Conservation (phyloP, 2,888 invertebrate genomes). For the Dynastes tityus region DNA sequence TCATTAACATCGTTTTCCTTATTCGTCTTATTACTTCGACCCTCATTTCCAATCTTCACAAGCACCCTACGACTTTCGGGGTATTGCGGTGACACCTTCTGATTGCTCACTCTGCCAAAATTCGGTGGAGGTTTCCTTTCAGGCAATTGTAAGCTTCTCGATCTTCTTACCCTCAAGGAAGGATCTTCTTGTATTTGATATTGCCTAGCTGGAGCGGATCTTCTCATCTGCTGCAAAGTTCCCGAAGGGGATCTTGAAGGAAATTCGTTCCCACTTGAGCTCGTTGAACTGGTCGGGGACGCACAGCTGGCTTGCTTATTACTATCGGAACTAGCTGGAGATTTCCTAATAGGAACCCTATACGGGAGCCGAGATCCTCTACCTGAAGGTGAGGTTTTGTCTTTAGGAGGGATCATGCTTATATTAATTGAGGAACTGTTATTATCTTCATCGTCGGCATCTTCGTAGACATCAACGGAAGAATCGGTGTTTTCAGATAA, state of each 20-base stretch:
- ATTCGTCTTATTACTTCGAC: slow-evolving; percentile 55
- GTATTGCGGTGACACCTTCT: slow-evolving; percentile 67
- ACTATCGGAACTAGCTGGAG: slow-evolving; percentile 67
- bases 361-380: slow-evolving; percentile 62
- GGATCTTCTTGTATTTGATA: slow-evolving; percentile 60
- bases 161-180: slow-evolving; percentile 70
- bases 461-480: slow-evolving; percentile 70
- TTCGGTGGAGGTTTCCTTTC: slow-evolving; percentile 68
- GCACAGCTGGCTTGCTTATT: slow-evolving; percentile 62
- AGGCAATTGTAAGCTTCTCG: slow-evolving; percentile 77
- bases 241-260: slow-evolving; percentile 62
- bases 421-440: slow-evolving; percentile 71
- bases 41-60: slow-evolving; percentile 66
- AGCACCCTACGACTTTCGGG: slow-evolving; percentile 67
- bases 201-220: slow-evolving; percentile 58
- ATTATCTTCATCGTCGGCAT: slow-evolving; percentile 72
- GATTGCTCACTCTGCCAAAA: slow-evolving; percentile 35
- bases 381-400: slow-evolving; percentile 67
- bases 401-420: slow-evolving; percentile 60
- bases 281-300: slow-evolving; percentile 64
- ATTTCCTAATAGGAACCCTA: slow-evolving; percentile 63
- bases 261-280: slow-evolving; percentile 66
- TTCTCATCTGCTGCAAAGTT: slow-evolving; percentile 59
- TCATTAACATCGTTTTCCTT: slow-evolving; percentile 66
- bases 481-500: slow-evolving; percentile 73